phyloP scores from a whole-genome alignment of 53 echinoderm and acorn worm genomes.

The Pentamera pediparva region DNA sequence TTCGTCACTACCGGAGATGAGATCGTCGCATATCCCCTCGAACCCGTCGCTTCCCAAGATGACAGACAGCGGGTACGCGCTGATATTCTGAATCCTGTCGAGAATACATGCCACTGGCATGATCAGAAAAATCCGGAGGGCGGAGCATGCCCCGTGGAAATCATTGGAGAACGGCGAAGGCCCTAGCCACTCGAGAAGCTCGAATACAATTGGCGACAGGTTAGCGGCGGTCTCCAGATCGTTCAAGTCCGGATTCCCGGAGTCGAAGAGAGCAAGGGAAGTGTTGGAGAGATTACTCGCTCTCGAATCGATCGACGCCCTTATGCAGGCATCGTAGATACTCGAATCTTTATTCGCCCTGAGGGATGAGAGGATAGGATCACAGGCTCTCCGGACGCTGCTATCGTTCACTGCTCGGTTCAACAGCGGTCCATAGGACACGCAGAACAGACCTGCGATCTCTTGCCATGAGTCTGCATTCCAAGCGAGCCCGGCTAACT shows the following conservation, averaged over 20 bases:
- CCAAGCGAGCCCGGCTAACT: background rate
- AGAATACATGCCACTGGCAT: background rate
- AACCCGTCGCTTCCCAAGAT: background rate
- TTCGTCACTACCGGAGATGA: background rate
- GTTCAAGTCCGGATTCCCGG: background rate
- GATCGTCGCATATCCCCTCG: background rate
- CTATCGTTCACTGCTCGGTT: background rate
- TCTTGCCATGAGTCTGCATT: slow-evolving; percentile 4
- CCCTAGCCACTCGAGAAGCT: slow-evolving; percentile 1
- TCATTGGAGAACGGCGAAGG: slow-evolving; percentile 13
- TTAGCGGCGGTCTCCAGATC: background rate
- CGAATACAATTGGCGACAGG: background rate
- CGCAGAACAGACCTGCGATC: background rate
- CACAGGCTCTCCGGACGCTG: background rate
- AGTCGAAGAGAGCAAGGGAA: background rate
- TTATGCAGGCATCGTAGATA: background rate
- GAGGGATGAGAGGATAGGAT: background rate
- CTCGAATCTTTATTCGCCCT: background rate
- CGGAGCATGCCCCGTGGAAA: background rate
- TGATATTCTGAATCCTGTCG: background rate
- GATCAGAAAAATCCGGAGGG: background rate
- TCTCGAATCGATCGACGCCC: background rate
- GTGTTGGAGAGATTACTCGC: background rate
- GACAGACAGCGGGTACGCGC: background rate
- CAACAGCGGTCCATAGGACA: background rate